These are phyloP conservation scores for Ianthella basta DNA, from an alignment of 37 sponge, comb jelly and placozoan genomes.

Conservation along the genomic window DNA sequence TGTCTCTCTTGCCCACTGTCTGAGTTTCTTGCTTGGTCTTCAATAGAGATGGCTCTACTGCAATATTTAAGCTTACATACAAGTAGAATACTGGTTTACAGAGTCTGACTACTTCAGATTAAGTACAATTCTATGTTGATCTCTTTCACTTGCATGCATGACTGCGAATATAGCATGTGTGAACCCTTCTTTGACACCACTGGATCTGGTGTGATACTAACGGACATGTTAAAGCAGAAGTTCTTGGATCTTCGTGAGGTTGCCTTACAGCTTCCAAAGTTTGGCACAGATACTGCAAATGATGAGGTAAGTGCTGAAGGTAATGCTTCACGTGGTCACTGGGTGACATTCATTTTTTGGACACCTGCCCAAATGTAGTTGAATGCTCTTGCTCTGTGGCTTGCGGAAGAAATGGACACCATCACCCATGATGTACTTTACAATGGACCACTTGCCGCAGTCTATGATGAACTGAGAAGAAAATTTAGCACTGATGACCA, in stretches of 20 bases:
- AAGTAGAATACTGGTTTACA: too few relatives aligned
- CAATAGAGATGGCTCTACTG: too few relatives aligned
- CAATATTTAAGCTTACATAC: too few relatives aligned
- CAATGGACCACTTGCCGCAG: constrained; percentile 24
- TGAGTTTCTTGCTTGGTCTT: too few relatives aligned
- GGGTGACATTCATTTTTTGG: not conserved
- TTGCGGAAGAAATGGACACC: constrained; percentile 43
- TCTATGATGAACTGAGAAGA: constrained; percentile 17
- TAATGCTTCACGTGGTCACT: not conserved
- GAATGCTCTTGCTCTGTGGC: constrained; percentile 50
- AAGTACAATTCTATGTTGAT: too few relatives aligned
- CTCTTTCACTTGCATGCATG: constrained; percentile 1
- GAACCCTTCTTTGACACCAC: constrained; percentile 56
- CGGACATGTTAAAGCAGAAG: constrained; percentile 33
- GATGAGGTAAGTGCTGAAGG: constrained; percentile 4
- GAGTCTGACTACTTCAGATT: too few relatives aligned
- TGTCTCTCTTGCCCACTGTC: too few relatives aligned
- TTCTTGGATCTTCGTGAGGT: constrained; percentile 41
- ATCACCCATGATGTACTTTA: constrained; percentile 42
- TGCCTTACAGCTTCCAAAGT: constrained; percentile 57
- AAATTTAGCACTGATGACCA: constrained; percentile 18
- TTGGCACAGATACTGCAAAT: constrained; percentile 52
- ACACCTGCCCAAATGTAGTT: not conserved
- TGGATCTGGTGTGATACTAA: constrained; percentile 38
- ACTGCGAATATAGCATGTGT: constrained; percentile 31